Conservation (phyloP, 1,140 invertebrate species). For the Caligus rogercresseyi region DNA sequence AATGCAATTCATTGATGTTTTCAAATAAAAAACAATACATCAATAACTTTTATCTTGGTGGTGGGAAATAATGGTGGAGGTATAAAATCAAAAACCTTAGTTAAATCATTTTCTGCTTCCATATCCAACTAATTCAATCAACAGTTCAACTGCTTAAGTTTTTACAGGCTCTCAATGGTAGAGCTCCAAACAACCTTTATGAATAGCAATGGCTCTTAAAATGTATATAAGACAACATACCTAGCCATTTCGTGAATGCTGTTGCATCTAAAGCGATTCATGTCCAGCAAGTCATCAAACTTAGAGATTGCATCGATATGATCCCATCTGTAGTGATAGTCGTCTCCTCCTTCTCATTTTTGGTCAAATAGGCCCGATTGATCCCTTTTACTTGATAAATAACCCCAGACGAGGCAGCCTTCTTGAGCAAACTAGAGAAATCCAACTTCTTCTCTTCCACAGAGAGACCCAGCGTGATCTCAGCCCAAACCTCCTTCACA, state of each 20-base stretch:
- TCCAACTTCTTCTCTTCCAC: slow-evolving; percentile 35
- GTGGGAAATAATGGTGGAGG: too few species aligned
- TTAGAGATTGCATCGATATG: slow-evolving; percentile 68
- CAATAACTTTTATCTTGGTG: too few species aligned
- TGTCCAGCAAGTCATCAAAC: slow-evolving; percentile 56
- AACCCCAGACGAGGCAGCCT: slow-evolving; percentile 49
- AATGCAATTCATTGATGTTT: too few species aligned
- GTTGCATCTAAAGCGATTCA: slow-evolving; percentile 76
- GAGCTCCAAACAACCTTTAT: too few species aligned
- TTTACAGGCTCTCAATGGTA: not conserved
- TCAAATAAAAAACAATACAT: too few species aligned
- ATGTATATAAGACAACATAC: too few species aligned
- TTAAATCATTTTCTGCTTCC: too few species aligned
- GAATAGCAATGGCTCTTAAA: too few species aligned
- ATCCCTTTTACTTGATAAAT: slow-evolving; percentile 63
- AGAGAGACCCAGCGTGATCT: slow-evolving; percentile 32
- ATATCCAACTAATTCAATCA: too few species aligned
- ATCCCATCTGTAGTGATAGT: slow-evolving; percentile 83
- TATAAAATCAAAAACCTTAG: too few species aligned
- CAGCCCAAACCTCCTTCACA: slow-evolving; percentile 50
- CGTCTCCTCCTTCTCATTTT: slow-evolving; percentile 31
- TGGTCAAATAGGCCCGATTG: slow-evolving; percentile 51
- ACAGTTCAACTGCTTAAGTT: not conserved
- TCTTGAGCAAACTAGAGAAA: slow-evolving; percentile 53
- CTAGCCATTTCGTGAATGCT: slow-evolving; percentile 77